These are phyloP conservation scores for Cryptotermes secundus DNA, from an alignment of 1,140 invertebrate species.

Conservation along the genomic window DNA sequence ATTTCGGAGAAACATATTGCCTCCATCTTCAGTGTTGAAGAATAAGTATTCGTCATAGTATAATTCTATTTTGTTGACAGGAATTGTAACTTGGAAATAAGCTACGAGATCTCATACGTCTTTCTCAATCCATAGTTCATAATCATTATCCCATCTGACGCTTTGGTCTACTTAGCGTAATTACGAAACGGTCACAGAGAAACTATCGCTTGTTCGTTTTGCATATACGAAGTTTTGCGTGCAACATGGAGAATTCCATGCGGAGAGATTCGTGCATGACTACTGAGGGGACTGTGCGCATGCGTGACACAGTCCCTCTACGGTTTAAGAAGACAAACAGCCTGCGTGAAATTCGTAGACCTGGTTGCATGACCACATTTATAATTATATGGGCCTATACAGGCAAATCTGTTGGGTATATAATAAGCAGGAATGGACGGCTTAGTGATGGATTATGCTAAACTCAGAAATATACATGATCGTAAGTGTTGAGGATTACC, in stretches of 20 bases:
- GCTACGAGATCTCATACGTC: too few relatives aligned
- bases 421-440: neutral
- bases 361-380: neutral
- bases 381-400: neutral
- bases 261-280: neutral
- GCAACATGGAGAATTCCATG: neutral
- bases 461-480: neutral
- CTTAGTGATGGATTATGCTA: neutral
- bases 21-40: too few relatives aligned
- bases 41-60: too few relatives aligned
- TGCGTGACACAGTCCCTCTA: neutral
- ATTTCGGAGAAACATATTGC: too few relatives aligned
- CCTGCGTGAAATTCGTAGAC: too few relatives aligned
- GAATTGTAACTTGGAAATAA: too few relatives aligned
- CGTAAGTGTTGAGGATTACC: neutral
- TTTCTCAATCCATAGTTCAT: too few relatives aligned
- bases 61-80: too few relatives aligned
- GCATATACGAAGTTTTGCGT: neutral
- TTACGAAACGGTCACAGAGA: too few relatives aligned
- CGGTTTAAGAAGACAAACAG: conserved; percentile 4
- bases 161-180: too few relatives aligned
- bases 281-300: neutral
- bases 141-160: too few relatives aligned
- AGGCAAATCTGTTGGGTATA: neutral
- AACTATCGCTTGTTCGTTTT: too few relatives aligned